phyloP scores from a whole-genome alignment of 2,113 vertebrate species.

The Hylia prasina region DNA sequence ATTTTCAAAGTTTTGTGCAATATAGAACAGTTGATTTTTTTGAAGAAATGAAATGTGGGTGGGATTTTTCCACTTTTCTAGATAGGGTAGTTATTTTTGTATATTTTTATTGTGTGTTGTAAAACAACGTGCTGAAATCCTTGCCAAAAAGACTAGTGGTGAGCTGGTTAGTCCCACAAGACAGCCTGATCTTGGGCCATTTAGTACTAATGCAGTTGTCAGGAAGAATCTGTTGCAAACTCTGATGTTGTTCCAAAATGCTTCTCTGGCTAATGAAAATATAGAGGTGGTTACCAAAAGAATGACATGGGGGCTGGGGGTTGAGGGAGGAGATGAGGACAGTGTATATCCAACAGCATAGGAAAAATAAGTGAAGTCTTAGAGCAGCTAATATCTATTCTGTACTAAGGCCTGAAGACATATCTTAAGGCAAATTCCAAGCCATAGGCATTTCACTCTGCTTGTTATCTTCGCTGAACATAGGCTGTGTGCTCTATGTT shows the following conservation, averaged over 20 bases:
- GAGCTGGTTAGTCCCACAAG: neutral
- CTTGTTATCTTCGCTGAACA: neutral
- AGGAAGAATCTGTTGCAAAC: neutral
- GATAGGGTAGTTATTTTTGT: neutral
- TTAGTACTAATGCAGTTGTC: constrained; percentile 27
- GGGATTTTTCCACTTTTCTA: neutral
- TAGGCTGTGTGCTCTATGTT: neutral
- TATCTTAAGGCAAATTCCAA: neutral
- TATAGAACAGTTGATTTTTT: neutral
- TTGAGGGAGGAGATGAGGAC: neutral
- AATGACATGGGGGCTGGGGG: fast-evolving
- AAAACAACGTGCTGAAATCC: neutral
- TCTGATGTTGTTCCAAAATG: neutral
- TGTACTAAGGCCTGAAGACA: neutral
- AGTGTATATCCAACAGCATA: neutral
- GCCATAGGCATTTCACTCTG: neutral
- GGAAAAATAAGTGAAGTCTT: neutral
- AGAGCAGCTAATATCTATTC: neutral
- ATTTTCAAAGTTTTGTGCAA: neutral
- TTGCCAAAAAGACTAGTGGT: neutral
- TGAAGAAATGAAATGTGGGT: neutral
- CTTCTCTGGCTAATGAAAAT: neutral
- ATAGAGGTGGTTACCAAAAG: neutral
- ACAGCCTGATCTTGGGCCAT: neutral
- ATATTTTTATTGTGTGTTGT: neutral